Conservation (phyloP, 2,113 vertebrate species). For the Herpetotheres cachinnans region DNA sequence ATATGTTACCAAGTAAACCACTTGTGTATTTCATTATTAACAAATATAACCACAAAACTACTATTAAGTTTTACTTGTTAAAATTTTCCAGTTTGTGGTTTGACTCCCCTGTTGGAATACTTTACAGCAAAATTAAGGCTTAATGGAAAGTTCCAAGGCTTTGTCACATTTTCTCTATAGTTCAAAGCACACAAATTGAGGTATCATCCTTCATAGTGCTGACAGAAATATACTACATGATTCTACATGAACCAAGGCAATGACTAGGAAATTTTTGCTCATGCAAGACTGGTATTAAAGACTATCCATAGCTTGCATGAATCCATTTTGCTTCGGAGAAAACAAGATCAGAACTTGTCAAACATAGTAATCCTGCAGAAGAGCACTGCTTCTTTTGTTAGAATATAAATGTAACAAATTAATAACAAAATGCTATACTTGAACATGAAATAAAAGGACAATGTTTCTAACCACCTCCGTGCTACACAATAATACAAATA, state of each 20-base stretch:
- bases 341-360: not conserved
- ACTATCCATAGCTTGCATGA: not conserved
- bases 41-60: not conserved
- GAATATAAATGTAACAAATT: not conserved
- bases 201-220: not conserved
- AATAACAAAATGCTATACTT: not conserved
- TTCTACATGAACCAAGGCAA: not conserved
- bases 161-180: not conserved
- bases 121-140: not conserved
- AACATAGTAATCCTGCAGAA: not conserved
- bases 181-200: not conserved
- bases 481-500: not conserved
- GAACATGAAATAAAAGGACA: not conserved
- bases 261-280: not conserved
- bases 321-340: not conserved
- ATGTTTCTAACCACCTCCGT: not conserved
- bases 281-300: not conserved
- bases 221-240: fast-evolving
- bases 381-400: not conserved
- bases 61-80: not conserved
- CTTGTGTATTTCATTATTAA: not conserved
- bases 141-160: not conserved
- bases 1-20: not conserved
- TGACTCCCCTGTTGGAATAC: not conserved
- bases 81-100: not conserved